Evolutionary conservation across 2,113 vertebrate genomes (phyloP).

Genomic region (Mus pahari): DNA sequence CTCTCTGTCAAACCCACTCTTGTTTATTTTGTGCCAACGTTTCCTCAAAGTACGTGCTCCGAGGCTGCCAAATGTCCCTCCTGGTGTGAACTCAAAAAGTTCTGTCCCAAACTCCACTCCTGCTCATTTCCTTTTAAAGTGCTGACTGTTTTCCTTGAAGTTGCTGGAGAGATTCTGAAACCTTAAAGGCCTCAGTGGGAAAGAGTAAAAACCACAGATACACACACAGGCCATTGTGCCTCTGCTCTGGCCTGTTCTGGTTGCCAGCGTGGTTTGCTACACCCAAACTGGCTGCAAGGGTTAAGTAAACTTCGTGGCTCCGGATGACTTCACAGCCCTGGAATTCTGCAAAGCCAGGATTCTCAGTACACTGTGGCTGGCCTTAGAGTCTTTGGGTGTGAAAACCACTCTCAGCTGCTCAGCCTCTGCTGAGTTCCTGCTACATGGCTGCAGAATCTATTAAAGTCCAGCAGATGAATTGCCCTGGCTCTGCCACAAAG

Average conservation of each 20-base stretch:
- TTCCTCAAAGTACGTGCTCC: slow-evolving; percentile 37
- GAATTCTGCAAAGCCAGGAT: slow-evolving; percentile 68
- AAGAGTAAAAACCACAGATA: slow-evolving; percentile 70
- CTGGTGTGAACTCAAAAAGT: slow-evolving; percentile 63
- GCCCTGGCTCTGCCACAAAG: slow-evolving; percentile 66
- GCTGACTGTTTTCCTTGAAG: slow-evolving; percentile 73
- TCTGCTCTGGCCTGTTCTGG: slow-evolving; percentile 43
- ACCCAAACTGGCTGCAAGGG: slow-evolving; percentile 59
- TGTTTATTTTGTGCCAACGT: slow-evolving; percentile 50
- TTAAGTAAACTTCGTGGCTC: slow-evolving; percentile 67
- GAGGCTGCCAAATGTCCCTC: slow-evolving; percentile 63
- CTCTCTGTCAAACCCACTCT: slow-evolving; percentile 1
- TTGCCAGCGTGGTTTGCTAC: slow-evolving; percentile 70
- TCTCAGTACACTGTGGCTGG: slow-evolving; percentile 50
- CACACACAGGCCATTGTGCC: slow-evolving; percentile 74
- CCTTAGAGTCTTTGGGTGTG: slow-evolving; percentile 68
- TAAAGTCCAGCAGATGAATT: slow-evolving; percentile 68
- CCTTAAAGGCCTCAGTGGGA: slow-evolving; percentile 63
- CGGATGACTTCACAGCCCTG: slow-evolving; percentile 65
- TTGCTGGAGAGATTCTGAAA: slow-evolving; percentile 68
- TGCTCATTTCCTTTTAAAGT: slow-evolving; percentile 72
- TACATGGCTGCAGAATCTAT: slow-evolving; percentile 58
- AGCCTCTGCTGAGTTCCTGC: slow-evolving; percentile 49
- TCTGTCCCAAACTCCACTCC: slow-evolving; percentile 36
- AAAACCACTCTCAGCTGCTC: slow-evolving; percentile 67